Evolutionary conservation across 2,113 vertebrate species (phyloP).

Genomic region (Nerophis lumbriciformis): DNA sequence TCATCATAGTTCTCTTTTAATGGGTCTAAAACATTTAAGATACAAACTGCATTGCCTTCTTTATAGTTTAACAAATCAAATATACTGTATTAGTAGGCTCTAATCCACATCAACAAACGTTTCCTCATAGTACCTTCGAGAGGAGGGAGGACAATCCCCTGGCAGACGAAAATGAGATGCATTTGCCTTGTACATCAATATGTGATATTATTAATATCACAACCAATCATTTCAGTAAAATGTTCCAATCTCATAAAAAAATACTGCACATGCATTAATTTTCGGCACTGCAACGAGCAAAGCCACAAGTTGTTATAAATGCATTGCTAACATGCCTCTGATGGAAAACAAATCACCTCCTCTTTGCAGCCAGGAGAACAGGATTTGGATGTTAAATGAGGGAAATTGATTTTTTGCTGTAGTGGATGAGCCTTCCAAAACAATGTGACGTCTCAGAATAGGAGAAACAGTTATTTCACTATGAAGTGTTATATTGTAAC

Average conservation of each 20-base stretch:
- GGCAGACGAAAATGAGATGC: slow-evolving; percentile 6
- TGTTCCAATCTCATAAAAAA: not conserved
- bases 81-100: too few relatives aligned
- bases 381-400: not conserved
- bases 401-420: too few relatives aligned
- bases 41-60: not conserved
- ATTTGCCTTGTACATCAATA: slow-evolving; percentile 30
- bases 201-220: slow-evolving; percentile 19
- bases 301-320: not conserved
- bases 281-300: not conserved
- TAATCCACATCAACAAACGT: slow-evolving; percentile 17
- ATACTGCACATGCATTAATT: slow-evolving; percentile 8
- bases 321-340: not conserved
- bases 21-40: not conserved
- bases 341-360: not conserved
- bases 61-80: slow-evolving; percentile 30
- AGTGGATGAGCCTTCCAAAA: too few relatives aligned
- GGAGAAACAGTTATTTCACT: too few relatives aligned
- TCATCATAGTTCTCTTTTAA: too few relatives aligned
- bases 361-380: not conserved
- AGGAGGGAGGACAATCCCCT: slow-evolving; percentile 13
- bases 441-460: too few relatives aligned
- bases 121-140: slow-evolving; percentile 18
- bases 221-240: slow-evolving; percentile 22
- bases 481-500: too few relatives aligned